Percentiles rank a stretch among this genome's conserved stretches.
These are phyloP conservation scores for Lingula anatina DNA, from an alignment of 2,888 invertebrate species.

Conservation along the genomic window DNA sequence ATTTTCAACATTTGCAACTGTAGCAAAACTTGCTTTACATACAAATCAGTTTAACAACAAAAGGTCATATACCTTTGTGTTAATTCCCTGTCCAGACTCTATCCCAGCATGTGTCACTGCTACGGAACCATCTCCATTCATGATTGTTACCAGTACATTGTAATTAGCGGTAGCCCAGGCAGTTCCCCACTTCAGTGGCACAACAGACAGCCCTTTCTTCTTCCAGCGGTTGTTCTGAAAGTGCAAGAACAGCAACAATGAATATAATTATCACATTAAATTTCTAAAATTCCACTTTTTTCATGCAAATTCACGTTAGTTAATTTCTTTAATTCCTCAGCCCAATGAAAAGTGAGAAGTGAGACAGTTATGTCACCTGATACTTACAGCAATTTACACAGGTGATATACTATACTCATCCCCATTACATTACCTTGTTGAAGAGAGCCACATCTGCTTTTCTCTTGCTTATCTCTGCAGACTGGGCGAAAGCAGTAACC, in stretches of 20 bases:
- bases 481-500: conserved; percentile 27
- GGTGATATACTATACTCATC: too few relatives aligned
- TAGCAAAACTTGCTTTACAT: too few relatives aligned
- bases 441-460: conserved; percentile 21
- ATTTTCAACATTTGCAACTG: too few relatives aligned
- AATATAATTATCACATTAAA: too few relatives aligned
- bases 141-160: conserved; percentile 47
- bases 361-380: too few relatives aligned
- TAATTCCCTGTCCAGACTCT: conserved; percentile 68
- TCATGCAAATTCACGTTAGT: too few relatives aligned
- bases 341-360: too few relatives aligned
- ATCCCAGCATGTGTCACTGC: conserved; percentile 59
- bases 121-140: conserved; percentile 54
- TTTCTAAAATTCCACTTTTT: too few relatives aligned
- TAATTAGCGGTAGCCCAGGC: conserved; percentile 22
- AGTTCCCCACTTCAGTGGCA: conserved; percentile 65
- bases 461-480: conserved; percentile 31
- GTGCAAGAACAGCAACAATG: too few relatives aligned
- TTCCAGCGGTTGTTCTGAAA: conserved; percentile 68
- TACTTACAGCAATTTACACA: too few relatives aligned
- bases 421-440: conserved; percentile 40
- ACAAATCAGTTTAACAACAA: too few relatives aligned
- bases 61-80: conserved; percentile 70
- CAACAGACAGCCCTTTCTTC: conserved; percentile 61
- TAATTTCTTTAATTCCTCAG: too few relatives aligned